Evolutionary conservation across 2,113 vertebrate species (phyloP).

Genomic region (Felis catus): DNA sequence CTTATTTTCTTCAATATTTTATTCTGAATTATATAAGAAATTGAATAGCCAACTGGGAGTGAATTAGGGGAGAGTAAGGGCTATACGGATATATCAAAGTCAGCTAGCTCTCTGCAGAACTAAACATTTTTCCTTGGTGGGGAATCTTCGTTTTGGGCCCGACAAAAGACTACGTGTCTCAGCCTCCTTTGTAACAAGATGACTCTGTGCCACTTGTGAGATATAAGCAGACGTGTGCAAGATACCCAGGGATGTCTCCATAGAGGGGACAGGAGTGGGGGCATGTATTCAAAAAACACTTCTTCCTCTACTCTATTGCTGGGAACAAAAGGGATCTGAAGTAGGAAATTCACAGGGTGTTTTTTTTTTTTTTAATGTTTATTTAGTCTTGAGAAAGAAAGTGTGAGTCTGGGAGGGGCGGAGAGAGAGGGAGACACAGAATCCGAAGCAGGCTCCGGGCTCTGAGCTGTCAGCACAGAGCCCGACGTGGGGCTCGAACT

Average conservation of each 20-base stretch:
- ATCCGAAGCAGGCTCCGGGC: too few relatives aligned
- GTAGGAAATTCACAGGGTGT: background rate
- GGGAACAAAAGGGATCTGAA: background rate
- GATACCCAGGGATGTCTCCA: background rate
- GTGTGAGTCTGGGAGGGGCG: too few relatives aligned
- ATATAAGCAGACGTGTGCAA: background rate
- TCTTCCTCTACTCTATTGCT: background rate
- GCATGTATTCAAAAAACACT: background rate
- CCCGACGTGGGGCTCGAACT: too few relatives aligned
- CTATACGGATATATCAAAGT: background rate
- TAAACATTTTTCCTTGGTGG: background rate
- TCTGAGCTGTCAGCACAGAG: too few relatives aligned
- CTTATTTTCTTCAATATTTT: background rate
- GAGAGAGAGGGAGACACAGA: too few relatives aligned
- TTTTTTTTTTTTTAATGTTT: too few relatives aligned
- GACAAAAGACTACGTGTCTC: background rate
- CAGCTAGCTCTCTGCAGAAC: background rate
- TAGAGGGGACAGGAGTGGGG: background rate
- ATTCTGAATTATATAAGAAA: background rate
- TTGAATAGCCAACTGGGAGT: background rate
- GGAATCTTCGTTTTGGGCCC: background rate
- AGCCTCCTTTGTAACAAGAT: background rate
- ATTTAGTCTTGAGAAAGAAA: too few relatives aligned
- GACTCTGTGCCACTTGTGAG: background rate
- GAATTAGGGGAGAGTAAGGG: accelerated